Evolutionary conservation across 2,797 vertebrate species (phyloP).

Genomic region (Melanotaenia nigrans): DNA sequence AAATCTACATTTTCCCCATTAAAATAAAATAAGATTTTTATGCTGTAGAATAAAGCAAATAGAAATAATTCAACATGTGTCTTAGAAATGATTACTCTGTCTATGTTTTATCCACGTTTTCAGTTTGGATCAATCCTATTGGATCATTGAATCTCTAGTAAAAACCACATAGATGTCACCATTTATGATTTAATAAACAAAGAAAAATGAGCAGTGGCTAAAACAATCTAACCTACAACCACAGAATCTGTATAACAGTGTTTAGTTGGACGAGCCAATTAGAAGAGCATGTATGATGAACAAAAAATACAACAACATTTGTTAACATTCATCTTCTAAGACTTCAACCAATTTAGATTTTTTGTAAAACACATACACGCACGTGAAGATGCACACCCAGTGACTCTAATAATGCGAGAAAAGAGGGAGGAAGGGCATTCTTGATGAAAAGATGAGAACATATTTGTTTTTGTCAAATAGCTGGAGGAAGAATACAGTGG

Average conservation of each 20-base stretch:
- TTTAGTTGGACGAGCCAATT: background rate
- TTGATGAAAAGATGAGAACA: conserved; percentile 66
- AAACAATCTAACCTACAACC: too few relatives aligned
- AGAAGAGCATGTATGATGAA: background rate
- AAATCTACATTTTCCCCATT: too few relatives aligned
- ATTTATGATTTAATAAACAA: too few relatives aligned
- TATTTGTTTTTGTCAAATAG: conserved; percentile 76
- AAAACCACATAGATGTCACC: background rate
- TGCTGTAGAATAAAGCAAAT: too few relatives aligned
- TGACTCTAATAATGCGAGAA: conserved; percentile 19
- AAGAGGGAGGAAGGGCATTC: conserved; percentile 16
- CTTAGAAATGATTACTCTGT: too few relatives aligned
- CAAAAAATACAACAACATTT: background rate
- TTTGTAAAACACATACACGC: background rate
- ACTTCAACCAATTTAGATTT: background rate
- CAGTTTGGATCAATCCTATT: too few relatives aligned
- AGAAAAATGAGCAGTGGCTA: too few relatives aligned
- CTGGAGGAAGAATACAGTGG: conserved; percentile 71
- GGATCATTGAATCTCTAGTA: background rate
- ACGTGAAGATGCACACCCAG: conserved; percentile 13
- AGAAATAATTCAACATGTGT: too few relatives aligned
- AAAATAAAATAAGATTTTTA: too few relatives aligned
- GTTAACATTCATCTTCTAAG: background rate
- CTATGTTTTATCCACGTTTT: too few relatives aligned
- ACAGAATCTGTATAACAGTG: background rate